A percentile compares a stretch with the other conserved stretches of the same genome.
phyloP scores from a whole-genome alignment of 2,888 invertebrate genomes.

The Antheraea yamamai region DNA sequence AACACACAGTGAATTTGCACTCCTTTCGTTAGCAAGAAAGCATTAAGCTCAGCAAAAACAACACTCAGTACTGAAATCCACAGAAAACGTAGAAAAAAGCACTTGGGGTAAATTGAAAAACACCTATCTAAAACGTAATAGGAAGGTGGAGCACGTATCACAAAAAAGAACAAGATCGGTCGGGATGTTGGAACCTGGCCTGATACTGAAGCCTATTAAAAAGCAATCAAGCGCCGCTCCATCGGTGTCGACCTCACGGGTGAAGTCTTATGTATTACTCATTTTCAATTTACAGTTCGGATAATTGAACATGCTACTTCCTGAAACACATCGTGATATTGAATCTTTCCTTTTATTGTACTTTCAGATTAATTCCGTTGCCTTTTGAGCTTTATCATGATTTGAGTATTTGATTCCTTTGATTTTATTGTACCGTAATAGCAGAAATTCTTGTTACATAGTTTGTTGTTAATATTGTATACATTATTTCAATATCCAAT shows the following conservation, averaged over 20 bases:
- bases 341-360: not conserved
- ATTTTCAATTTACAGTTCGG: constrained; percentile 18
- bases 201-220: constrained; percentile 46
- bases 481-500: too few species aligned
- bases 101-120: constrained; percentile 30
- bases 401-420: not conserved
- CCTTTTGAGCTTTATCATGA: not conserved
- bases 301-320: not conserved
- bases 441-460: too few species aligned
- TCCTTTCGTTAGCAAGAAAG: not conserved
- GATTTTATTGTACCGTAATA: too few species aligned
- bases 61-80: not conserved
- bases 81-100: constrained; percentile 29
- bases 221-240: constrained; percentile 45
- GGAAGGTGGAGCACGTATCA: constrained; percentile 37
- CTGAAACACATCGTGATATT: not conserved
- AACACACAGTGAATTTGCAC: not conserved
- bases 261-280: constrained; percentile 13
- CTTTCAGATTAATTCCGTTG: not conserved
- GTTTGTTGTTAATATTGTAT: too few species aligned
- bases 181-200: constrained; percentile 28
- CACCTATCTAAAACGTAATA: constrained; percentile 31
- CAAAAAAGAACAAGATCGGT: constrained; percentile 31
- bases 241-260: constrained; percentile 23
- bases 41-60: not conserved